phyloP scores from a whole-genome alignment of 2,113 vertebrate species.

The Aegotheles bennettii region DNA sequence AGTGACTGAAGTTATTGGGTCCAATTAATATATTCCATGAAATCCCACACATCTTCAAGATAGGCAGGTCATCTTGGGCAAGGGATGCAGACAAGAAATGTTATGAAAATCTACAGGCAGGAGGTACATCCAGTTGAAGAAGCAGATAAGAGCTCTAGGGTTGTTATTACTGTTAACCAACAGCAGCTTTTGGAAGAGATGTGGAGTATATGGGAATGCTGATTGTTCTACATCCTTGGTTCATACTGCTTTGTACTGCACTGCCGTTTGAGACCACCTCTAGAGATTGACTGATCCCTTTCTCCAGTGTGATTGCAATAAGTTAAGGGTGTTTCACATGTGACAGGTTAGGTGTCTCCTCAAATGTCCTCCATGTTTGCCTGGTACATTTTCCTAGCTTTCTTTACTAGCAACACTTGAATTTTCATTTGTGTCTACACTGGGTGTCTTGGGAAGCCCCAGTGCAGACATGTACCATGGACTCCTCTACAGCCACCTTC shows the following conservation, averaged over 20 bases:
- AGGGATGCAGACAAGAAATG: neutral
- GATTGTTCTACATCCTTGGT: rapidly evolving
- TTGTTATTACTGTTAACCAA: neutral
- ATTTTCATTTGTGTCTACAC: neutral
- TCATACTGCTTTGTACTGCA: neutral
- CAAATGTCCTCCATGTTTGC: neutral
- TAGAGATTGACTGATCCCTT: neutral
- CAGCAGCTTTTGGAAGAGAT: neutral
- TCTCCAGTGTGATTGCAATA: neutral
- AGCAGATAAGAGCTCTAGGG: neutral
- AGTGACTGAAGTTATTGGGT: neutral
- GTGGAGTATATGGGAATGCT: neutral
- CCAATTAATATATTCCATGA: neutral
- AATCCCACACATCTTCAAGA: neutral
- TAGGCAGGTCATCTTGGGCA: neutral
- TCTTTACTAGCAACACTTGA: neutral
- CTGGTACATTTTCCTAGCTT: neutral
- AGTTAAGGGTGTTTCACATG: neutral
- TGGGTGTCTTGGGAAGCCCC: neutral
- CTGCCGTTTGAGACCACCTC: neutral
- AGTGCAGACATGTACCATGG: neutral
- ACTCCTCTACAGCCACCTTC: neutral
- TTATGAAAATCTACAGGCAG: neutral
- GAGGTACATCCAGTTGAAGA: neutral
- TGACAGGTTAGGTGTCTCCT: neutral